Conservation (phyloP, 2,888 invertebrate species). For the Troilus luridus region DNA sequence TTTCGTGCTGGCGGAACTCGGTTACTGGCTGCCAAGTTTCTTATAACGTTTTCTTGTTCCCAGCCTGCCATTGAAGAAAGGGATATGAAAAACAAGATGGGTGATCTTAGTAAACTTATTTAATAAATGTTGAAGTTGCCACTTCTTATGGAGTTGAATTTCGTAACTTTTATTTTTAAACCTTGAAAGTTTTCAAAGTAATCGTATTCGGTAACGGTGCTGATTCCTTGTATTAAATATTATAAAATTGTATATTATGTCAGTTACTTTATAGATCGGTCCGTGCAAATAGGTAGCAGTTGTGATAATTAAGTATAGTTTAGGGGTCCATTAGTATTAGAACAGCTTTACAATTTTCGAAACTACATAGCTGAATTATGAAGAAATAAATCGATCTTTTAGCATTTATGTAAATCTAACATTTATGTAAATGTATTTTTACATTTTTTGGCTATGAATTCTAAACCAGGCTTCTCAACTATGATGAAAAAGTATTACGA, state of each 20-base stretch:
- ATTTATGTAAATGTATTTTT: too few relatives aligned
- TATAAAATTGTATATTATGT: not conserved
- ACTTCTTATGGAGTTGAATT: not conserved
- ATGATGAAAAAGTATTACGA: too few relatives aligned
- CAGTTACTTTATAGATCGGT: too few relatives aligned
- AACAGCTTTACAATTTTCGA: too few relatives aligned
- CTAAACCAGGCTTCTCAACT: too few relatives aligned
- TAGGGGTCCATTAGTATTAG: too few relatives aligned
- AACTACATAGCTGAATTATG: too few relatives aligned
- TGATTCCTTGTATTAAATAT: not conserved
- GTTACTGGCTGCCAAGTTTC: constrained; percentile 3
- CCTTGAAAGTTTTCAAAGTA: not conserved
- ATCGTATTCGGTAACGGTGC: not conserved
- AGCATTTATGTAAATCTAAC: too few relatives aligned
- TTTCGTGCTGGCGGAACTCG: not conserved
- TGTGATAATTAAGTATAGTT: too few relatives aligned
- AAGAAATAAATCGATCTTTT: too few relatives aligned
- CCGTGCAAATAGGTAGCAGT: too few relatives aligned
- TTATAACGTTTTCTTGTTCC: constrained; percentile 34
- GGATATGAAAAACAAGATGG: not conserved
- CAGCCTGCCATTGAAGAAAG: not conserved
- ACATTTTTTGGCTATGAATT: too few relatives aligned
- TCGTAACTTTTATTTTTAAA: not conserved
- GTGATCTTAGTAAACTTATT: constrained; percentile 12
- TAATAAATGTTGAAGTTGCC: constrained; percentile 19